These are phyloP conservation scores for Copidosoma floridanum DNA, from an alignment of 1,140 invertebrate genomes.

Conservation along the genomic window DNA sequence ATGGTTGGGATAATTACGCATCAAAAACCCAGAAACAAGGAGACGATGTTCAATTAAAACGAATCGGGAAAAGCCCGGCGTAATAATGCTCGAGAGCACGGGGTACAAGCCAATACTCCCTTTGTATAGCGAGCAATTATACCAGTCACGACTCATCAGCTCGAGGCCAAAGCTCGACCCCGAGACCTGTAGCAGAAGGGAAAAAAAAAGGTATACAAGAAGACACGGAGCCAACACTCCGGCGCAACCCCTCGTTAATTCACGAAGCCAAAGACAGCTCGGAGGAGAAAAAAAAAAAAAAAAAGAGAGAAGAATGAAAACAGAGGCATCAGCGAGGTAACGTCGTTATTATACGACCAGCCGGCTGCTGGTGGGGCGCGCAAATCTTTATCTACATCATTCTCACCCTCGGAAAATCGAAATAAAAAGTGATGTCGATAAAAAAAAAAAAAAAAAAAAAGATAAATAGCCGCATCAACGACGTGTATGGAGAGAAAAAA, in stretches of 20 bases:
- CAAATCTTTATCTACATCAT: too few relatives aligned
- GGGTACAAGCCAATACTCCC: background rate
- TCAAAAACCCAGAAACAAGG: too few relatives aligned
- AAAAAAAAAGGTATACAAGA: background rate
- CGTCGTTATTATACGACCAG: background rate
- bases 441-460: conserved; percentile 23
- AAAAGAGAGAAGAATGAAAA: too few relatives aligned
- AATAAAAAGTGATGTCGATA: too few relatives aligned
- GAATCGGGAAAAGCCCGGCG: too few relatives aligned
- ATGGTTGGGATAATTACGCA: too few relatives aligned
- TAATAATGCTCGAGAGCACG: background rate
- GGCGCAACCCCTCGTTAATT: conserved; percentile 15
- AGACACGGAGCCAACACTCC: background rate
- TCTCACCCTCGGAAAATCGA: conserved; percentile 17
- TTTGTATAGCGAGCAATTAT: conserved; percentile 4
- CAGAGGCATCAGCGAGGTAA: background rate
- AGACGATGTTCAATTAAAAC: too few relatives aligned
- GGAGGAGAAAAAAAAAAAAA: too few relatives aligned
- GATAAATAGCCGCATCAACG: conserved; percentile 21
- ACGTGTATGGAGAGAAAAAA: background rate
- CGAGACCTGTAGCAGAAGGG: background rate
- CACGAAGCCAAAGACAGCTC: background rate
- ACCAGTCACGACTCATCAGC: conserved; percentile 1
- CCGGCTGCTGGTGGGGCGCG: background rate
- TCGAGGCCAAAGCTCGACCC: background rate